Percentiles rank a stretch among this genome's conserved stretches.
Conservation (phyloP, 2,113 vertebrate genomes). For the Origma solitaria region DNA sequence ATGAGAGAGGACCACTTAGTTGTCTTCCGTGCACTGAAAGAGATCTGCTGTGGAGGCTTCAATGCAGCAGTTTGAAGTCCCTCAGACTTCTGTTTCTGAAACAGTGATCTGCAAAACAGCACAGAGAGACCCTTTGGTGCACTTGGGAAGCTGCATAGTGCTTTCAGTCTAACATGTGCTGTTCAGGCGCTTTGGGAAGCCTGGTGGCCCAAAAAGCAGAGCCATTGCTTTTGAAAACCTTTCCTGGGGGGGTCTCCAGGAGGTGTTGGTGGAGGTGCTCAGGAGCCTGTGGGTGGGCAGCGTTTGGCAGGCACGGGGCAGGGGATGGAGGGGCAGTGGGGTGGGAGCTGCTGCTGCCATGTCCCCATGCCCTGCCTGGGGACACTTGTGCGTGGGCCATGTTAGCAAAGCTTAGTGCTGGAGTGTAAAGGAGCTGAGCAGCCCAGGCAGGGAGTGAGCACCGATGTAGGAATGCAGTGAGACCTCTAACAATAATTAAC, state of each 20-base stretch:
- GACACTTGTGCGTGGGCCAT: rapidly evolving
- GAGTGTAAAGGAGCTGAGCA: background rate
- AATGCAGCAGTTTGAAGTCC: background rate
- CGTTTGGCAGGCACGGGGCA: rapidly evolving
- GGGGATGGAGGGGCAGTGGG: background rate
- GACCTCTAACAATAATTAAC: background rate
- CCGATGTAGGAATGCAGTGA: background rate
- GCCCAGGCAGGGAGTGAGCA: background rate
- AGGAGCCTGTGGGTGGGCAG: background rate
- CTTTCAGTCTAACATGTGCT: background rate
- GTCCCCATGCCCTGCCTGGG: background rate
- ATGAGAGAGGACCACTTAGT: background rate
- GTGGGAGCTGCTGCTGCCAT: background rate
- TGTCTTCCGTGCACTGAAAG: background rate
- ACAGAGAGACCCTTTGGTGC: background rate
- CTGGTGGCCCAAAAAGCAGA: background rate
- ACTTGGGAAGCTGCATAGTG: background rate
- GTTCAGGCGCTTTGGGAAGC: background rate
- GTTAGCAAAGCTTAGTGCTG: background rate
- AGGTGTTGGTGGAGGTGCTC: background rate
- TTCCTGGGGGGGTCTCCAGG: background rate
- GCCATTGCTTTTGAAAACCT: background rate
- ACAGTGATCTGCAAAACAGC: background rate
- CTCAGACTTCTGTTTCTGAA: background rate
- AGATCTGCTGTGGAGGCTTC: background rate